Base-by-base conservation (phyloP, 1,140 invertebrate genomes). In the Trialeurodes vaporariorum region DNA sequence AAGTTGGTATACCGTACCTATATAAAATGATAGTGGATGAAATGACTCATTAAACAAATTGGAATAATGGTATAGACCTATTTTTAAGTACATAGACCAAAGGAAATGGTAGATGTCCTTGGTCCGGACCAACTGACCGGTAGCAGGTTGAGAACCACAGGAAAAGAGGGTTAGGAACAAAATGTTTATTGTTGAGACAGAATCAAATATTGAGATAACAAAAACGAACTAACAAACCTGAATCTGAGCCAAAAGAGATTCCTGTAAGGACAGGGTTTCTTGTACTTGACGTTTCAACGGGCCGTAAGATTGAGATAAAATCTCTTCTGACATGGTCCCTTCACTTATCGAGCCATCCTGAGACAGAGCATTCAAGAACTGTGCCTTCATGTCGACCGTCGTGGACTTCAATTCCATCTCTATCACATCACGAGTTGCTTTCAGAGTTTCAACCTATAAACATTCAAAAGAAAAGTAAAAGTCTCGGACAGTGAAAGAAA, bases 271-370 rank as follows among this genome's bases (percentile, higher is more conserved):
- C 66, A 92, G 77, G 75, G 87, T 93, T 24, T 93, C 89, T 26
- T 82, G 80, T 1, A 91, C 86, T 83, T 92, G 87, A 72, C 88
- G 85, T 75, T 93, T 89, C 61, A 98, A 79, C 21, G 91, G 88
- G 27, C 86, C 87, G 73, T 91, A 94, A n/a, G 85, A 81, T 71
- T 87, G 79, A 26, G 90, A 89, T 68, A 98, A 82, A 71, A 85
- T 86, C 72, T 89, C 85, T 0, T 86, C 81, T 0, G 92, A 91
- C 61, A 96, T 72, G 65, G 84, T 62, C 24, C 72, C 70, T 79
- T 98, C 96, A 79, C 94, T 92, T 25, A 98, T 87, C 1, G 86
- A 85, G 25, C 93, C 93, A 77, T 94, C 91, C 73, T 89, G 85
- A 12, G 87, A 84, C 69, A 98, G 78, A 0, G 93, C 90, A 61